Evolutionary conservation across 2,113 vertebrate species (phyloP), one percentile per base, ranked within the genome.

Genomic region (Cyprinodon variegatus): DNA sequence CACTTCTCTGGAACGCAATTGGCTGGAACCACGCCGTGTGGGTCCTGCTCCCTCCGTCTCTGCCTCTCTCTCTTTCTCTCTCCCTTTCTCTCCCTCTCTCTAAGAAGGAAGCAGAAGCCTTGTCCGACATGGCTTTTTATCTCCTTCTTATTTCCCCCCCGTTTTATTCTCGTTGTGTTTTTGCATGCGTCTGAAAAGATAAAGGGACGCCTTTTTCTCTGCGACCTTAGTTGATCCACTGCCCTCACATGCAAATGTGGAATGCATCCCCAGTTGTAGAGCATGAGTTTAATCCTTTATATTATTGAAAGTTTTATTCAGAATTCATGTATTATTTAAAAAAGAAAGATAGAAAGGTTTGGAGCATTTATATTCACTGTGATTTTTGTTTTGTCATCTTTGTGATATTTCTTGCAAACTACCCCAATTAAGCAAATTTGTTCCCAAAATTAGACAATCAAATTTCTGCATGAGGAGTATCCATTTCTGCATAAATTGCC

Each of bases 1-100:
- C 94, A 95, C 91, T 95, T 94, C 89, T 93, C 94, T 95, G 93
- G 92, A 94, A 94, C 90, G 92, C 94, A 94, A 95, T 95, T 95
- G 94, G 94, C 94, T 95, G 93, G 91, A 94, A 94, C 91, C 93
- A 86, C 94, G 91, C 76, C 81, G 93, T 93, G 93, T 94, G 93
- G 94, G 94, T 94, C 94, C 91, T 95, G 92, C 93, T 88, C 94
- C 89, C 92, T 91, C 87, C 83, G 22, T 92, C 86, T 87, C 89
- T 82, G 78, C 74, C 83, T 81, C 83, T 74, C 77, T 41, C 78
- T 57, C 74, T 75, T 83, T 61, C 76, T 60, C 74, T 43, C 85
- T 67, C 81, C 76, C 83, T 65, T 40, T 72, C 68, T 39, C 74
- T 70, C 78, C 61, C 74, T 81, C 48, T 76, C 74, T 77, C 60